Percentiles rank a stretch among this genome's conserved stretches.
phyloP scores from a whole-genome alignment of 2,888 invertebrate species.

The Mythimna impura region DNA sequence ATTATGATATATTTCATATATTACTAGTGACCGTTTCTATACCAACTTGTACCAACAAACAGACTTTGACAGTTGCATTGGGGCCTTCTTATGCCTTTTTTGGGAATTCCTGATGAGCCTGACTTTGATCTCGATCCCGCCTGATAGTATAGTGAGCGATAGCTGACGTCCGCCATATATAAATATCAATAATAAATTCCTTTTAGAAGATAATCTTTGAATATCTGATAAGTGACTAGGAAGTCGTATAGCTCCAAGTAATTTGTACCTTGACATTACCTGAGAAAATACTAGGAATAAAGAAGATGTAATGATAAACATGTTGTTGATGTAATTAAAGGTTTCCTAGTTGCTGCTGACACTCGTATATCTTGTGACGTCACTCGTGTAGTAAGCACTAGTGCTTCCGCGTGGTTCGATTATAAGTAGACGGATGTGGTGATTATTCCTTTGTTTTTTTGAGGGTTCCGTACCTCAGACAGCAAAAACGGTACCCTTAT shows the following conservation, averaged over 20 bases:
- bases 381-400: conserved; percentile 23
- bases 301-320: conserved; percentile 59
- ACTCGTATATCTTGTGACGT: conserved; percentile 55
- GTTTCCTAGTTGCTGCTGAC: conserved; percentile 41
- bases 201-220: not conserved
- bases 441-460: conserved; percentile 6
- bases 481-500: no score
- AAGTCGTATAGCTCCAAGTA: not conserved
- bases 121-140: not conserved
- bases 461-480: no score
- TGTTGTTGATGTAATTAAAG: conserved; percentile 55
- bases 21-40: no score
- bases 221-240: not conserved
- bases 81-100: not conserved
- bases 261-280: conserved; percentile 44
- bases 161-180: not conserved
- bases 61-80: no score
- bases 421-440: conserved; percentile 24
- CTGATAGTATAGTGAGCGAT: not conserved
- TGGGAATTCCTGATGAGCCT: not conserved
- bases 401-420: conserved; percentile 52
- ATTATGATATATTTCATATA: no score
- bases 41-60: no score
- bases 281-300: conserved; percentile 25
- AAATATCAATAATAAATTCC: not conserved